Evolutionary conservation across 1,140 invertebrate species (phyloP), one percentile per base, ranked within the genome.

Genomic region (Ceratina japonica): DNA sequence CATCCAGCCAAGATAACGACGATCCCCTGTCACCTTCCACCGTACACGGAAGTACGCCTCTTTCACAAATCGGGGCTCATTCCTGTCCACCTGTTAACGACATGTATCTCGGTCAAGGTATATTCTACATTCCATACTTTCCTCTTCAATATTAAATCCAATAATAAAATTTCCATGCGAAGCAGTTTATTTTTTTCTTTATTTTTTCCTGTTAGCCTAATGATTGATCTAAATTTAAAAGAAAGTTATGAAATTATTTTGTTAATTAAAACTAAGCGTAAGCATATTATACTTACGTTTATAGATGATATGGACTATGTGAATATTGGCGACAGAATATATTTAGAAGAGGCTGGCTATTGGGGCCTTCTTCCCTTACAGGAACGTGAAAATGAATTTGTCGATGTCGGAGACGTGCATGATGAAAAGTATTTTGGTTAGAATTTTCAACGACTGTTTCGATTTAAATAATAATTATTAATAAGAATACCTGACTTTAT

Each of bases 11-110:
- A 77, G 89, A 91, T 77, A 90, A 89, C 58, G 91, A 92, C 68
- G 90, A 92, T 82, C 91, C 91, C 64, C 88, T 91, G 62, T 92
- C 92, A 65, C 92, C 93, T 80, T 94, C 84, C 3, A 88, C 89
- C 51, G 95, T 97, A 58, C 96, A 97, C 89, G 97, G 97, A 52
- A 96, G 96, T 72, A 97, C 97, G 54, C 96, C 97, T 2, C 94
- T 97, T 10, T 96, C 96, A 31, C 97, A 97, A 90, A 97, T 98
- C 86, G 97, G 97, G 56, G 95, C 95, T 74, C 94, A 94, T 87
- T 88, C 91, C 52, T 92, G 92, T 83, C 91, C 92, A 54, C 91
- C 92, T 27, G 90, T 92, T 85, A 92, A 88, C 78, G 93, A 93
- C 81, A 92, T 92, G 87, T 93, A 88, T 89, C 92, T 93, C 86